These are phyloP conservation scores for Euzetes globulus DNA, from an alignment of 2,888 invertebrate genomes.

Conservation along the genomic window DNA sequence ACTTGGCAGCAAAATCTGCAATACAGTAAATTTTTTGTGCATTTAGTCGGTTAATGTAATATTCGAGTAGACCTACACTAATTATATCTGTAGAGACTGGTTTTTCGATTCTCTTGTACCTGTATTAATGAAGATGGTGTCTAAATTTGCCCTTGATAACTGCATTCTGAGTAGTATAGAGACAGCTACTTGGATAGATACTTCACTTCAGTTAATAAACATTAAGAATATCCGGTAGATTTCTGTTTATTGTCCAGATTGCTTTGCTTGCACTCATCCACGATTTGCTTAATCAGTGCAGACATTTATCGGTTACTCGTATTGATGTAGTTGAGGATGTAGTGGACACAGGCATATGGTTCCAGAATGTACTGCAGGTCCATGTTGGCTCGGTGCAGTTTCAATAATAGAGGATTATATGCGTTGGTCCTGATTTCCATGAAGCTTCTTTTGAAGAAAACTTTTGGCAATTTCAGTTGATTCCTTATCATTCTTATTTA, in stretches of 20 bases:
- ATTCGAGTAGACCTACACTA: slow-evolving; percentile 41
- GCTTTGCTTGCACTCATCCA: slow-evolving; percentile 41
- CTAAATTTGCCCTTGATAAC: slow-evolving; percentile 39
- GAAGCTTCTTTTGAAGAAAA: slow-evolving; percentile 10
- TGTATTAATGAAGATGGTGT: slow-evolving; percentile 42
- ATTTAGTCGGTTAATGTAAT: slow-evolving; percentile 43
- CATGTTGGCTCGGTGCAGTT: slow-evolving; percentile 25
- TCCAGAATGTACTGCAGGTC: slow-evolving; percentile 35
- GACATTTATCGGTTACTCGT: slow-evolving; percentile 37
- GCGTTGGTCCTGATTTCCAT: slow-evolving; percentile 4
- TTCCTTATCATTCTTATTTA: background rate
- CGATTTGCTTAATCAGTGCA: background rate
- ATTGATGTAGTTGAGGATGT: slow-evolving; percentile 33
- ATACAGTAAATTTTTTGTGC: slow-evolving; percentile 43
- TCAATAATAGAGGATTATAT: background rate
- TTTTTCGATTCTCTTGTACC: slow-evolving; percentile 40
- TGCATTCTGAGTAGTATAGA: slow-evolving; percentile 42
- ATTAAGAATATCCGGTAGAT: slow-evolving; percentile 40
- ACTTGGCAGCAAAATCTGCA: slow-evolving; percentile 43
- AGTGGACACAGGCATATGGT: slow-evolving; percentile 33
- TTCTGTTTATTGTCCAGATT: slow-evolving; percentile 41
- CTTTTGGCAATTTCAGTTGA: background rate
- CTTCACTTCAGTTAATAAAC: slow-evolving; percentile 43
- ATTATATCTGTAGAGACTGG: slow-evolving; percentile 29
- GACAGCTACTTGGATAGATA: slow-evolving; percentile 44